phyloP scores from a whole-genome alignment of 1,140 invertebrate genomes.

The Hydropsyche tenuis region DNA sequence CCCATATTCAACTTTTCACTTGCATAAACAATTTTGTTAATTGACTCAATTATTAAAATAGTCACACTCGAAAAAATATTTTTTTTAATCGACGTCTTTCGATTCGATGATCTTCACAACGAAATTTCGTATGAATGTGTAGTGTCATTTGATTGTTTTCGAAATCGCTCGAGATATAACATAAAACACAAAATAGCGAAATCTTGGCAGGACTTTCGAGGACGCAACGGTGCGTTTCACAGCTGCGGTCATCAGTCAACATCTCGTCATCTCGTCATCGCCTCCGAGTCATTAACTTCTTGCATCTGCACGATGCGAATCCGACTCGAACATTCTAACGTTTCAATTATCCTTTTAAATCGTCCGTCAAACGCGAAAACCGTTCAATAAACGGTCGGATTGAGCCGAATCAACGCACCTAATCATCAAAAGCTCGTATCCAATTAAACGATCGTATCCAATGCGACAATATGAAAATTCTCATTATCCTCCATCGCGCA shows the following conservation, averaged over 20 bases:
- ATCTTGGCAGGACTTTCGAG: conserved; percentile 11
- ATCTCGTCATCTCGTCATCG: conserved; percentile 34
- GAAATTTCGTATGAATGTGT: too few species aligned
- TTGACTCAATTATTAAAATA: too few species aligned
- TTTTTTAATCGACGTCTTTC: background rate
- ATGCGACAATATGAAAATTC: conserved; percentile 26
- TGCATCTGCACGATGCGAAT: background rate
- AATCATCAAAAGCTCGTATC: background rate
- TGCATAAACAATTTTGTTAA: too few species aligned
- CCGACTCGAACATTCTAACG: conserved; percentile 1
- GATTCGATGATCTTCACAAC: background rate
- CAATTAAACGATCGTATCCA: conserved; percentile 6
- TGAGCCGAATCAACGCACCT: too few species aligned
- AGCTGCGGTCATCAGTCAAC: conserved; percentile 40
- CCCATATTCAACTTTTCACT: too few species aligned
- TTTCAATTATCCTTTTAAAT: background rate
- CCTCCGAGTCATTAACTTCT: conserved; percentile 40
- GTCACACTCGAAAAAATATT: background rate
- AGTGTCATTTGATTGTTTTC: too few species aligned
- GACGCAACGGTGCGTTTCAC: conserved; percentile 43
- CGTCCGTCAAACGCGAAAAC: background rate
- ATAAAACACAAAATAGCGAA: too few species aligned
- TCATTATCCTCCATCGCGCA: conserved; percentile 1
- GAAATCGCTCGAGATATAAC: too few species aligned
- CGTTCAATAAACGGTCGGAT: too few species aligned